Conservation (phyloP, 2,888 invertebrate species). For the Melikaiella ostensackeni region DNA sequence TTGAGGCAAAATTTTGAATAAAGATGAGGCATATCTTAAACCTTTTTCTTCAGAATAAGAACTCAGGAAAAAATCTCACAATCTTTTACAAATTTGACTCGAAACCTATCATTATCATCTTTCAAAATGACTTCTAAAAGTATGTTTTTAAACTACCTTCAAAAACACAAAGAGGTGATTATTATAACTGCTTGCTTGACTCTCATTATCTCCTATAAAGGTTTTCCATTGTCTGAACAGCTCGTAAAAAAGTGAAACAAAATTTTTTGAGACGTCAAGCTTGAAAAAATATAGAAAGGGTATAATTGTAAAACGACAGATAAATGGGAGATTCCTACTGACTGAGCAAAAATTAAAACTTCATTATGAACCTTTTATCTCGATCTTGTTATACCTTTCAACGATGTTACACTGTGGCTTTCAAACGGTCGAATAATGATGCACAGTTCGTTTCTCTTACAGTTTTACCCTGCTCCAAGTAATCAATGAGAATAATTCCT, state of each 20-base stretch:
- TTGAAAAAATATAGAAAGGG: conserved; percentile 15
- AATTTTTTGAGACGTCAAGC: conserved; percentile 10
- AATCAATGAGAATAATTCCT: too few species aligned
- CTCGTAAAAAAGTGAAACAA: conserved; percentile 28
- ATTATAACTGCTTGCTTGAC: neutral
- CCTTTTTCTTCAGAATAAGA: too few species aligned
- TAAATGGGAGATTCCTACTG: neutral
- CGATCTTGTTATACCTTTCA: neutral
- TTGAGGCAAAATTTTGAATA: too few species aligned
- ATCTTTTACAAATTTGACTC: neutral
- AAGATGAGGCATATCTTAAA: too few species aligned
- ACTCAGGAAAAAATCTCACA: neutral
- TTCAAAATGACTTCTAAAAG: neutral
- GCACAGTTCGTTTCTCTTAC: too few species aligned
- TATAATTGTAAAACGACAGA: neutral
- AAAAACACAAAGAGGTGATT: neutral
- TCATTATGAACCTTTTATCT: neutral
- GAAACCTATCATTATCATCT: neutral
- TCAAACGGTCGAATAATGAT: too few species aligned
- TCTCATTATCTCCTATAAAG: neutral
- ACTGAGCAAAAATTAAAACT: neutral
- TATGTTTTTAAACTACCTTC: neutral
- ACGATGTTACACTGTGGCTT: neutral
- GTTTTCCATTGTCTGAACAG: conserved; percentile 6
- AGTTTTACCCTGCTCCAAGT: too few species aligned